Percentiles rank a stretch among this genome's conserved stretches.
Conservation (phyloP, 2,797 vertebrate genomes). For the Lepilemur septentrionalis region DNA sequence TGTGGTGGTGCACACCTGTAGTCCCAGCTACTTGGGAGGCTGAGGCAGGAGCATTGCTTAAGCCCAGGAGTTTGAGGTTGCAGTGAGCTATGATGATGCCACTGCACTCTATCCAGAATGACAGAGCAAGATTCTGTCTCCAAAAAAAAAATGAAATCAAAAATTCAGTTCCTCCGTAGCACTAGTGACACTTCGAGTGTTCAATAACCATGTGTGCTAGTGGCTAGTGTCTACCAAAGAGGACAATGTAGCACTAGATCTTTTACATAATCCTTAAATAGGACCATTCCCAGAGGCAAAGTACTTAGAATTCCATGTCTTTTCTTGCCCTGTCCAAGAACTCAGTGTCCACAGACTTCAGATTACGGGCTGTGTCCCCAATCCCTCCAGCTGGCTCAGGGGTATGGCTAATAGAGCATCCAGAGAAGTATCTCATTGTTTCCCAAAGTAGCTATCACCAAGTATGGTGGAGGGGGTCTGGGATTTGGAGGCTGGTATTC, state of each 20-base stretch:
- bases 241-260: background rate
- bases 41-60: too few species aligned
- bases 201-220: rapidly evolving
- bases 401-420: too few species aligned
- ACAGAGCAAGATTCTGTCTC: too few species aligned
- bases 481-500: background rate
- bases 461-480: background rate
- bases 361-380: background rate
- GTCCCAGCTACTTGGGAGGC: too few species aligned
- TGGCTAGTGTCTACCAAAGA: background rate
- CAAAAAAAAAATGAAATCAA: background rate
- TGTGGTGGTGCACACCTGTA: too few species aligned
- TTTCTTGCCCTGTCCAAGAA: background rate
- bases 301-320: rapidly evolving
- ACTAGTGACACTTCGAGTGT: background rate
- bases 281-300: background rate
- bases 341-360: background rate
- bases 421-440: background rate
- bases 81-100: too few species aligned
- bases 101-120: too few species aligned
- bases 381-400: background rate
- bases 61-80: too few species aligned
- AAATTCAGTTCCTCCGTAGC: background rate
- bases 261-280: background rate
- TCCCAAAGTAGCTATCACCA: background rate